These are phyloP conservation scores for Nesidiocoris tenuis DNA, from an alignment of 2,888 invertebrate species.

Conservation along the genomic window DNA sequence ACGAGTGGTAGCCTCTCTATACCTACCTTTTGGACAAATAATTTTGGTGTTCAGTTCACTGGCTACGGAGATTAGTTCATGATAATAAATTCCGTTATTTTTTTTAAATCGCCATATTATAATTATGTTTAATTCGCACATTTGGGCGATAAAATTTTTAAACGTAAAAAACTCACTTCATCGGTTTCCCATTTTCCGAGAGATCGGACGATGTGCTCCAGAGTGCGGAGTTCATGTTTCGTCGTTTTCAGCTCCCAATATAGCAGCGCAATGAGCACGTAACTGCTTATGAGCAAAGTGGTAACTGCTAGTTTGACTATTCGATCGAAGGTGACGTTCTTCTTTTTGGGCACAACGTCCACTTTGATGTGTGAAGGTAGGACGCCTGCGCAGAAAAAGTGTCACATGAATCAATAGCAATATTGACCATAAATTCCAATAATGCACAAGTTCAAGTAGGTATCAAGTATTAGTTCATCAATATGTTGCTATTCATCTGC, in stretches of 20 bases:
- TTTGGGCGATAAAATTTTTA: too few species aligned
- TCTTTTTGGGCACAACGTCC: slow-evolving; percentile 22
- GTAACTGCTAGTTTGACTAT: background rate
- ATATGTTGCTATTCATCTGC: too few species aligned
- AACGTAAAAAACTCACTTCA: slow-evolving; percentile 9
- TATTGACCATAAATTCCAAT: too few species aligned
- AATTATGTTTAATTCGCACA: too few species aligned
- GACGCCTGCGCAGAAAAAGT: slow-evolving; percentile 6
- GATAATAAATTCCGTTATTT: too few species aligned
- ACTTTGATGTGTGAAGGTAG: slow-evolving; percentile 28
- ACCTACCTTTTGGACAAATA: background rate
- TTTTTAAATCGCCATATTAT: too few species aligned
- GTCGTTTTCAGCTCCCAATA: slow-evolving; percentile 19
- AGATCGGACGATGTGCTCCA: background rate
- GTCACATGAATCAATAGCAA: too few species aligned
- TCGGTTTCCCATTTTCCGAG: slow-evolving; percentile 1
- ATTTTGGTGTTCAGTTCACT: background rate
- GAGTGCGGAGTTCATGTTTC: background rate
- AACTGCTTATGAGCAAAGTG: slow-evolving; percentile 13
- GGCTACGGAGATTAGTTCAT: too few species aligned
- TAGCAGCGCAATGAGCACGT: slow-evolving; percentile 11
- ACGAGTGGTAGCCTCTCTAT: background rate
- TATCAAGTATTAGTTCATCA: too few species aligned
- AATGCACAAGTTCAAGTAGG: too few species aligned
- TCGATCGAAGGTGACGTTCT: background rate